Base-by-base conservation (phyloP, 1,140 invertebrate genomes). In the Hyles vespertilio region DNA sequence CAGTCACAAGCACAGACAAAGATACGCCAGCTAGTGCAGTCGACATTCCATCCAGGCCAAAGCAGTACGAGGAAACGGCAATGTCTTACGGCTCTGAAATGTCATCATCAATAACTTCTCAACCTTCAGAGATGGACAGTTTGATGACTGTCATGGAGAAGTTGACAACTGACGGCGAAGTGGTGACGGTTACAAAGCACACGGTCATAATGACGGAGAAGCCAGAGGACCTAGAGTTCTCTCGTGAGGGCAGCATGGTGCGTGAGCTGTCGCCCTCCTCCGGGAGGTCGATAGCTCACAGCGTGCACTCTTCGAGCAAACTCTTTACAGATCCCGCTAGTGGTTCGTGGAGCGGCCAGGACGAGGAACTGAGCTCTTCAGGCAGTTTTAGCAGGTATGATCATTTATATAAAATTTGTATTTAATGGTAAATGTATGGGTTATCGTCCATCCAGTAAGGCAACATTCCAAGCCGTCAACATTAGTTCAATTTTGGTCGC, bases 321-420 rank as follows among this genome's bases (percentile, higher is more conserved):
- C 83, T 83, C 61, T 89, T 90, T 79, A 89, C 88, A 89, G 89
- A 90, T 89, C 89, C 89, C 60, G 87, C 89, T 22, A 90, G 89
- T 63, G 89, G 89, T 46, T 90, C 89, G 7, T 90, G 88, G 89
- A 90, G 89, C 53, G 87, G 87, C 32, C 87, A 89, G 57, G 89
- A 90, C 52, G 89, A 90, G 68, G 89, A 89, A 64, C 67, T 90
- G 53, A 90, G 89, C 63, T 90, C 89, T 47, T 89, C 89, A 8
- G 87, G 88, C 58, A 90, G 89, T 72, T 89, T 89, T 66, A 89
- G 88, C 73, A 79, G 87, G 89, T 90, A 69, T 68, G 66, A 22
- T 65, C 59, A 8, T 2, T 63, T 51, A 54, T 58, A 5, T 5
- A 48, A n/a, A 11, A 43, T 55, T 59, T 22, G 8, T 40, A 0